Evolutionary conservation across 2,113 vertebrate species (phyloP).

Genomic region (Fregetta grallaria): DNA sequence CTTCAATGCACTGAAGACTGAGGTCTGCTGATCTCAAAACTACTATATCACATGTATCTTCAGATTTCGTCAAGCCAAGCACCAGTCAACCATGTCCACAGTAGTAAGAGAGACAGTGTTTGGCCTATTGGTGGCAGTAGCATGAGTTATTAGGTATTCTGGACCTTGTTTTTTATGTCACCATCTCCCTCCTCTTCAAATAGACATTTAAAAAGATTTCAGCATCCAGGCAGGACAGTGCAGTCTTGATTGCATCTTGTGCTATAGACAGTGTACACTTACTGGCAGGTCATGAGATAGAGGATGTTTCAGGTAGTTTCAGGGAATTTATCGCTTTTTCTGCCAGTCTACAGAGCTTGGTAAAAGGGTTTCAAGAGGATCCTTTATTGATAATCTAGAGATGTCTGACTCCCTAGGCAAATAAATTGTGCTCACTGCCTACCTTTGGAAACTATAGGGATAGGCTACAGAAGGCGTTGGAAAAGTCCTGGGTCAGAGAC

Average conservation of each 20-base stretch:
- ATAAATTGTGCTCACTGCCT: neutral
- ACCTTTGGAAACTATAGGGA: neutral
- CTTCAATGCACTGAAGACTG: neutral
- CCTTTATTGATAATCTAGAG: neutral
- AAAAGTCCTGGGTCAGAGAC: neutral
- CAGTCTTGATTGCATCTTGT: neutral
- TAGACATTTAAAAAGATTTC: neutral
- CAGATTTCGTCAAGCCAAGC: neutral
- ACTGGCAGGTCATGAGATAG: neutral
- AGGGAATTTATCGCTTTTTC: neutral
- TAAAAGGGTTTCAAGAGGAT: neutral
- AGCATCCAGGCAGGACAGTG: neutral
- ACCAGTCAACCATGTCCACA: neutral
- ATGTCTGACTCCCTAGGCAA: neutral
- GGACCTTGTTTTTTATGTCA: neutral
- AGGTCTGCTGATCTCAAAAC: neutral
- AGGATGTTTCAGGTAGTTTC: neutral
- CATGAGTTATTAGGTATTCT: neutral
- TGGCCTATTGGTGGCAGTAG: neutral
- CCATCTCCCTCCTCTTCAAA: neutral
- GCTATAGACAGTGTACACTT: neutral
- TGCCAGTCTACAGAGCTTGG: neutral
- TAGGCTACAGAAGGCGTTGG: neutral
- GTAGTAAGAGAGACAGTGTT: neutral
- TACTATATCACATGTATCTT: neutral